Evolutionary conservation across 1,140 invertebrate genomes (phyloP).

Genomic region (Drosophila erecta): DNA sequence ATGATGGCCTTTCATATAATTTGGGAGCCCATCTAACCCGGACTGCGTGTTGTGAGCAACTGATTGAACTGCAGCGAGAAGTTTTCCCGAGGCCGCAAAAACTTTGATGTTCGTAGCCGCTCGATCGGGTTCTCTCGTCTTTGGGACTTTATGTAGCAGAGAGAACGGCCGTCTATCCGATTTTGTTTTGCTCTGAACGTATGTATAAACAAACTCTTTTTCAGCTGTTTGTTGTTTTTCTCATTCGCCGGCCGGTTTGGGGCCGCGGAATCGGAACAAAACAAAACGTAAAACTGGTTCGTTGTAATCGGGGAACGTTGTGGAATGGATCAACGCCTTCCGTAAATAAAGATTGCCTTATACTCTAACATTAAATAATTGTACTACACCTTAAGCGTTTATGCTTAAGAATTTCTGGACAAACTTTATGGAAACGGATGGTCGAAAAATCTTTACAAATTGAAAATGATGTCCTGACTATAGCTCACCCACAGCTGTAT

Average conservation of each 20-base stretch:
- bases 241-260: constrained; percentile 32
- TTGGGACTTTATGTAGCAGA: constrained; percentile 28
- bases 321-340: constrained; percentile 2
- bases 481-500: no score
- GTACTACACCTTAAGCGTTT: background rate
- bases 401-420: no score
- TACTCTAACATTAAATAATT: background rate
- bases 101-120: background rate
- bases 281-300: constrained; percentile 19
- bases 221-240: constrained; percentile 12
- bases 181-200: constrained; percentile 50
- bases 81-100: constrained; percentile 52
- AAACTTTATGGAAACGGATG: no score
- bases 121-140: constrained; percentile 22
- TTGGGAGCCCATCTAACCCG: constrained; percentile 74
- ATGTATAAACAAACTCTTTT: constrained; percentile 40
- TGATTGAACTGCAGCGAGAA: constrained; percentile 58
- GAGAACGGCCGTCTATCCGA: background rate
- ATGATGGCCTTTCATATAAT: no score
- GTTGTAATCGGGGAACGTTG: constrained; percentile 7
- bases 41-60: constrained; percentile 79
- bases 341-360: background rate
- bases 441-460: no score
- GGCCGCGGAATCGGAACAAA: constrained; percentile 5
- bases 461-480: no score